Percentiles rank a stretch among this genome's conserved stretches.
Evolutionary conservation across 2,797 vertebrate genomes (phyloP).

Genomic region (Amazonetta brasiliensis): DNA sequence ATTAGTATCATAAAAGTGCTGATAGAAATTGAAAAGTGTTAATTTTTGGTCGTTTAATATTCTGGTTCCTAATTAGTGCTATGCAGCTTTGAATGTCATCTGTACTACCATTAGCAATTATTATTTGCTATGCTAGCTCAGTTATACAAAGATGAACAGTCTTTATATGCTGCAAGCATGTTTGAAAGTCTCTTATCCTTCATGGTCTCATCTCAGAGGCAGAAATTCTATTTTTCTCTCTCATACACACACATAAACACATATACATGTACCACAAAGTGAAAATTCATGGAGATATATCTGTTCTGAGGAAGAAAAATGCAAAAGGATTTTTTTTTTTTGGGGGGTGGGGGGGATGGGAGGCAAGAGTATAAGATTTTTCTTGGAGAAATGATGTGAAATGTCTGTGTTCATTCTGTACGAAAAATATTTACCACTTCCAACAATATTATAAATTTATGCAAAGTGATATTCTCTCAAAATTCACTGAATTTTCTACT

Average conservation of each 20-base stretch:
- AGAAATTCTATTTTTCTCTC: not conserved
- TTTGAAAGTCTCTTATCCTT: not conserved
- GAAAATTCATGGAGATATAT: not conserved
- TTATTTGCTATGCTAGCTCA: not conserved
- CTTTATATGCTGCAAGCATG: not conserved
- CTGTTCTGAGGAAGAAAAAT: not conserved
- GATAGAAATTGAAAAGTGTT: not conserved
- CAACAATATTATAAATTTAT: not conserved
- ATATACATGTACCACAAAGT: not conserved
- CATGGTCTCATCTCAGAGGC: not conserved
- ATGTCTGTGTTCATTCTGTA: not conserved
- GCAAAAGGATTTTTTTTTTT: not conserved
- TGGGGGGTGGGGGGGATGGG: fast-evolving
- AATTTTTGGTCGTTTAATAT: not conserved
- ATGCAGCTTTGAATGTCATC: not conserved
- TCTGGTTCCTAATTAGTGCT: not conserved
- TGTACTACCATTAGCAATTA: not conserved
- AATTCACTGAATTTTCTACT: not conserved
- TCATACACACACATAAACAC: not conserved
- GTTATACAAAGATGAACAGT: not conserved
- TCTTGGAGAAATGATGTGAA: not conserved
- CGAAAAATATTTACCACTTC: not conserved
- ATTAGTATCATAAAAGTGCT: not conserved
- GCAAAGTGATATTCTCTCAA: not conserved
- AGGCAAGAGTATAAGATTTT: not conserved